Base-by-base conservation (phyloP, 2,797 vertebrate genomes). In the Liasis olivaceus region DNA sequence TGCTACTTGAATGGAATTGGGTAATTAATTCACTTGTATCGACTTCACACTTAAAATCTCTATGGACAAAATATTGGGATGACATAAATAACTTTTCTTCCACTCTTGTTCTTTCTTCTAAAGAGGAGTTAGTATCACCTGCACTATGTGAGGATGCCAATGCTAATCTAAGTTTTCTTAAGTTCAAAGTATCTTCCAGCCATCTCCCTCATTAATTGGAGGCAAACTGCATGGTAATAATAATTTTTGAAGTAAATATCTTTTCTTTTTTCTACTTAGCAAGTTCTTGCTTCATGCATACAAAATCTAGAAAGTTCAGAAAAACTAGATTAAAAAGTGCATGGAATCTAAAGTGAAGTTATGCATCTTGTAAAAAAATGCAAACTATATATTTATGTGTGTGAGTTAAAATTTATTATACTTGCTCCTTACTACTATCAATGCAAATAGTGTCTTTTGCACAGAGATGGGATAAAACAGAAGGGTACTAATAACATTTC, bases 161-260 rank as follows among this genome's bases (percentile, higher is more conserved):
- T 7, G 3, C 0, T 91, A 36, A 64, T 56, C 14, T 51, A 72
- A 3, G 15, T 89, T 93, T 96, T 92, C 54, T 91, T 47, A 91
- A 92, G 0, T 94, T 94, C 47, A 12, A 89, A 72, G 42, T 47
- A 47, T 51, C 87, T 91, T 63, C 36, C 24, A 28, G 22, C 7
- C 0, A 36, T 51, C 28, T 14, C 4, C 5, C 56, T 77, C 15
- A 20, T 56, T 66, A 47, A 87, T 42, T 7, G 20, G 7, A 54
- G 72, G 72, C 64, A 59, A 54, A 72, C 63, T 62, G 47, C 4
- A 22, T 17, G 42, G 91, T 92, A 87, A 24, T 92, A 87, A 24
- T 87, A 92, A 72, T 89, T 95, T 95, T 90, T 88, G 20, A 93
- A 93, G 94, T 69, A 64, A 87, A 13, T 92, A 77, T 90, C 84